Evolutionary conservation across 1,140 invertebrate species (phyloP).

Genomic region (Asbolus verrucosus): DNA sequence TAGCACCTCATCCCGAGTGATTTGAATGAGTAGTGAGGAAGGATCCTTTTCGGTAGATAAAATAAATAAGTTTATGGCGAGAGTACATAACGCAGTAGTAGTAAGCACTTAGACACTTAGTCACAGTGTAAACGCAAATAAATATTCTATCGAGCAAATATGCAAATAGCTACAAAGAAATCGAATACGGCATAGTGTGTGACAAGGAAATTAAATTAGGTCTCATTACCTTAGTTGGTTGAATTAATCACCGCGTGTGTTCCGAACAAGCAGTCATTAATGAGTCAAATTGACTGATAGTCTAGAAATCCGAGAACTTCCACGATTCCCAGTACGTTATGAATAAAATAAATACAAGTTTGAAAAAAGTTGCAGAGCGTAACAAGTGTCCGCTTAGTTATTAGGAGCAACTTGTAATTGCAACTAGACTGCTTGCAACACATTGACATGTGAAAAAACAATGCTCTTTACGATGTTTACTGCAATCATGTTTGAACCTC

Average conservation of each 20-base stretch:
- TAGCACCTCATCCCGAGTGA: conserved; percentile 2
- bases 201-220: conserved; percentile 23
- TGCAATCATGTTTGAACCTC: conserved; percentile 1
- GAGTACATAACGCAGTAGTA: not conserved
- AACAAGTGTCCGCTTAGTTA: not conserved
- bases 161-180: conserved; percentile 34
- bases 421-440: conserved; percentile 2
- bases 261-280: not conserved
- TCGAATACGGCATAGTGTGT: conserved; percentile 28
- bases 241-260: not conserved
- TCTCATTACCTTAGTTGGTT: conserved; percentile 15
- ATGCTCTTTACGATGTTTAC: not conserved
- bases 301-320: not conserved
- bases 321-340: conserved; percentile 1
- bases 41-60: conserved; percentile 9
- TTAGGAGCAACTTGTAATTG: conserved; percentile 3
- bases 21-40: not conserved
- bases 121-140: conserved; percentile 24
- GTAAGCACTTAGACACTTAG: conserved; percentile 15
- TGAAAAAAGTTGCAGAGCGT: conserved; percentile 5
- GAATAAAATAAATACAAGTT: not conserved
- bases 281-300: conserved; percentile 2
- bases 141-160: conserved; percentile 30
- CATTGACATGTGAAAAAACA: not conserved
- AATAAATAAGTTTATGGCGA: conserved; percentile 8